Base-by-base conservation (phyloP, 1,140 invertebrate species). In the Ericerus pela region DNA sequence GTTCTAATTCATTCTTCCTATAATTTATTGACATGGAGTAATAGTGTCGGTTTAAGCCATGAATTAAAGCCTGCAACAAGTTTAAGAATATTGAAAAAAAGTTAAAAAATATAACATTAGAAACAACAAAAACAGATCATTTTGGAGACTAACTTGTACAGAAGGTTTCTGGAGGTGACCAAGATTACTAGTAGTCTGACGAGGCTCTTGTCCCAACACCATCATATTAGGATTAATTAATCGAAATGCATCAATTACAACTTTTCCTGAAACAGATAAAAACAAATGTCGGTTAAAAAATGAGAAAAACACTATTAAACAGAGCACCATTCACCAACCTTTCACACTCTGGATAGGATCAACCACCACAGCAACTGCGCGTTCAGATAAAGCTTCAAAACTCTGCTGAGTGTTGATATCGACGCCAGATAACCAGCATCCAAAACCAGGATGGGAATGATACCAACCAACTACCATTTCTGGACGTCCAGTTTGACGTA, bases 381-480 rank as follows among this genome's bases (percentile, higher is more conserved):
- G 74, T 69, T 99, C 95, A 43, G 92, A 96, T 1, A 99, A 73
- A 8, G 95, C 94, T 74, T 99, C 96, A 73, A 99, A 99, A 61
- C 92, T 96, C 68, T 99, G 96, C 69, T 99, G 96, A 11, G 96
- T 99, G 66, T 99, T 99, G 62, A 99, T 99, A 73, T 99, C 96
- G 1, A 99, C 96, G 54, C 94, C 88, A n/a, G 96, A 99, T 18
- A 99, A 73, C 96, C 96, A 99, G 68, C 96, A 99, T 33, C 96
- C 96, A 75, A 99, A 99, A 36, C 96, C 96, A 65, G 96, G 96
- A 82, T 99, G 96, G 51, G 94, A 97, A 67, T 99, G 96, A 65
- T 99, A 99, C 96, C 96, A 99, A 47, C 96, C 96, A 43, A 99
- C 96, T 12, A 99, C 96, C 96, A 99, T 99, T 75, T 99, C 96